Percentiles rank a stretch among this genome's conserved stretches.
These are phyloP conservation scores for Sebastes kiyomatsui DNA, from an alignment of 2,797 vertebrate species.

Conservation along the genomic window DNA sequence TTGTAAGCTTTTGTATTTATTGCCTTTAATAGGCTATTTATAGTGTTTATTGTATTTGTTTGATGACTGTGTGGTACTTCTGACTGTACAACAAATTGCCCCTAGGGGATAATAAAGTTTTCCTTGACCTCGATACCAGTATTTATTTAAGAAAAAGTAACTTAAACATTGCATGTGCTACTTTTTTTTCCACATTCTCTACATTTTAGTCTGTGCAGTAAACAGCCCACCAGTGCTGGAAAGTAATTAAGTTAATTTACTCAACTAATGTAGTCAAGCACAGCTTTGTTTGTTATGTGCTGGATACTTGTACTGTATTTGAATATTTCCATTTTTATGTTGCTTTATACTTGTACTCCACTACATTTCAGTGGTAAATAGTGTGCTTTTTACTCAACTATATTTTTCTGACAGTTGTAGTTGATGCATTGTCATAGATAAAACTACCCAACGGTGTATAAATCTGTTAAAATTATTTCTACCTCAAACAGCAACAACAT, in stretches of 20 bases:
- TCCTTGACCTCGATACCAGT: background rate
- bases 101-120: no score
- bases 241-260: background rate
- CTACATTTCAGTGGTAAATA: background rate
- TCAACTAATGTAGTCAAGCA: background rate
- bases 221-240: background rate
- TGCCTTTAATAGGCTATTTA: no score
- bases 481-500: background rate
- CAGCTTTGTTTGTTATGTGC: background rate
- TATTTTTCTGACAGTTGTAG: background rate
- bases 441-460: background rate
- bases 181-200: background rate
- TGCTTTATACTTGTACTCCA: background rate
- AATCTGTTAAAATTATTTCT: background rate
- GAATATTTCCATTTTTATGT: background rate
- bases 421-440: background rate
- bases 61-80: no score
- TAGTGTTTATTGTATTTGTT: no score
- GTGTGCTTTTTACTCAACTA: background rate
- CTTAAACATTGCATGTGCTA: background rate
- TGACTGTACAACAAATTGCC: no score
- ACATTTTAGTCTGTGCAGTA: background rate
- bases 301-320: background rate
- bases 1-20: no score
- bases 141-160: background rate